phyloP scores from a whole-genome alignment of 2,113 vertebrate genomes.

The Alaudala cheleensis region DNA sequence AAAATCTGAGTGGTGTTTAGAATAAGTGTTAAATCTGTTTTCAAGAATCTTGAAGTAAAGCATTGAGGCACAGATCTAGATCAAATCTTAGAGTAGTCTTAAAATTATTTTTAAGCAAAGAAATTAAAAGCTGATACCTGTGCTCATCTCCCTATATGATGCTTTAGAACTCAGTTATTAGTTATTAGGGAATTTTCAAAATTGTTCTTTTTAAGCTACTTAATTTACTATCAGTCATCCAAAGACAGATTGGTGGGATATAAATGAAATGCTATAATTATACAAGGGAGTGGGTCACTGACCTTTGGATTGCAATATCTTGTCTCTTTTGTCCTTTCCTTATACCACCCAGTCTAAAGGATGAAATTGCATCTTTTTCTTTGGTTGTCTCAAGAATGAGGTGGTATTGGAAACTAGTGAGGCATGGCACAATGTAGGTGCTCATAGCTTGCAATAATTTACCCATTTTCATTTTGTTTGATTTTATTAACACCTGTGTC shows the following conservation, averaged over 20 bases:
- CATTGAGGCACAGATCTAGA: background rate
- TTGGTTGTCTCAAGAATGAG: slow-evolving; percentile 81
- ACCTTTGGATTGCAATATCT: slow-evolving; percentile 96
- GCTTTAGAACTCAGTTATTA: background rate
- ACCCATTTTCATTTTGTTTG: slow-evolving; percentile 82
- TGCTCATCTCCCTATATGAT: background rate
- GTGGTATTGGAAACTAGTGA: slow-evolving; percentile 90
- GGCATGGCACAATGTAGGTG: slow-evolving; percentile 80
- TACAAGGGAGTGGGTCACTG: slow-evolving; percentile 85
- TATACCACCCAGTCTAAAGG: slow-evolving; percentile 76
- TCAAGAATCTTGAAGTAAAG: background rate
- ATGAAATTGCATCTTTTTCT: slow-evolving; percentile 89
- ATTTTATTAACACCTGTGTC: slow-evolving; percentile 95
- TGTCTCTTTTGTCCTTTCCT: slow-evolving; percentile 90
- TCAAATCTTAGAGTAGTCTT: background rate
- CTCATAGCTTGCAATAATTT: slow-evolving; percentile 81
- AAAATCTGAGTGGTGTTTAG: background rate
- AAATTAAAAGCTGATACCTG: background rate
- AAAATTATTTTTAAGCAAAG: background rate
- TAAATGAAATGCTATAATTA: slow-evolving; percentile 97
- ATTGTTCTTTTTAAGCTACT: slow-evolving; percentile 51
- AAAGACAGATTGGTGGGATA: slow-evolving; percentile 72
- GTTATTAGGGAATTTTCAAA: slow-evolving; percentile 35
- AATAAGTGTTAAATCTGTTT: background rate
- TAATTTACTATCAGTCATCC: slow-evolving; percentile 70